Conservation (phyloP, 2,797 vertebrate genomes). For the Lagorchestes hirsutus region DNA sequence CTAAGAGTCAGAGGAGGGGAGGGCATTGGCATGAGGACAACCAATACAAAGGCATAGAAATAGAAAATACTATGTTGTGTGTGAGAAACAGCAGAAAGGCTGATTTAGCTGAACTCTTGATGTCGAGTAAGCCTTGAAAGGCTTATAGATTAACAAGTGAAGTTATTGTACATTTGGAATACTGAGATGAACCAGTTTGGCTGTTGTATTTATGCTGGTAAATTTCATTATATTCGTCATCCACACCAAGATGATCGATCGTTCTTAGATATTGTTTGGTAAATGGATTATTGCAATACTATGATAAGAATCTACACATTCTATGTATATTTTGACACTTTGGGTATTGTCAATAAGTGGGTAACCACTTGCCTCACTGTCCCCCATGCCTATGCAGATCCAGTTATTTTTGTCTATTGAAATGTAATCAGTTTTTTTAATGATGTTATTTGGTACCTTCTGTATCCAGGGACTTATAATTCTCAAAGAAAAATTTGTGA, state of each 20-base stretch:
- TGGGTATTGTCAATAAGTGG: not conserved
- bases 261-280: not conserved
- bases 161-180: not conserved
- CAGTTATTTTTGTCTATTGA: not conserved
- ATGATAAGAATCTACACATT: not conserved
- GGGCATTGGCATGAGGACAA: not conserved
- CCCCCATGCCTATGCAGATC: not conserved
- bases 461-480: not conserved
- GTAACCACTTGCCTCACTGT: not conserved
- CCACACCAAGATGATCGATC: not conserved
- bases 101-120: not conserved
- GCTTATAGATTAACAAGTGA: not conserved
- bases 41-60: not conserved
- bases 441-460: not conserved
- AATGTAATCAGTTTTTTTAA: not conserved
- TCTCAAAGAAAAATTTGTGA: not conserved
- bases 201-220: not conserved
- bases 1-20: not conserved
- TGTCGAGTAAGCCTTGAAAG: not conserved
- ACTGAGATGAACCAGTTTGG: not conserved
- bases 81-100: not conserved
- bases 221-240: not conserved
- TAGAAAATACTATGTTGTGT: not conserved
- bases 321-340: not conserved
- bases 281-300: not conserved